Conservation (phyloP, 2,888 invertebrate genomes). For the Hirtodrosophila histrioides region DNA sequence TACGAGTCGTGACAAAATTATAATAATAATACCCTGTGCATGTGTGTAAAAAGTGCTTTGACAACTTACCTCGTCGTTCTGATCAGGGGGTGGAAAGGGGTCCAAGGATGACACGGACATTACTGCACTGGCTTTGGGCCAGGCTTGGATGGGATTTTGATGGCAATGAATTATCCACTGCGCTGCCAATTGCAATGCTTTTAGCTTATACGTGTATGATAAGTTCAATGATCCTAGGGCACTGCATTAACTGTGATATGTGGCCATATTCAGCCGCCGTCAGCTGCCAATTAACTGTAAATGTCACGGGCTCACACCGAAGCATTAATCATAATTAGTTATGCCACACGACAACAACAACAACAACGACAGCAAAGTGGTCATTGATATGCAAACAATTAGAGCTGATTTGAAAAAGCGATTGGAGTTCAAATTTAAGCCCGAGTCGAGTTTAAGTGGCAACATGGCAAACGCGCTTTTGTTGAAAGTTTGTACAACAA, state of each 20-base stretch:
- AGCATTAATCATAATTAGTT: constrained; percentile 80
- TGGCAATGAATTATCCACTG: constrained; percentile 34
- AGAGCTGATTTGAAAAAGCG: constrained; percentile 70
- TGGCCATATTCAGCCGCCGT: constrained; percentile 14
- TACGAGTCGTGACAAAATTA: no score
- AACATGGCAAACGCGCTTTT: constrained; percentile 51
- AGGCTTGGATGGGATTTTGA: constrained; percentile 12
- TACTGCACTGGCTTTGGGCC: constrained; percentile 14
- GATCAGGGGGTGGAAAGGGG: no score
- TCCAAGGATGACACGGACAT: no score
- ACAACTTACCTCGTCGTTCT: no score
- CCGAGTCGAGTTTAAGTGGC: constrained; percentile 54
- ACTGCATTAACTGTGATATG: constrained; percentile 36
- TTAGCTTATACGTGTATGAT: constrained; percentile 13
- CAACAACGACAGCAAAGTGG: constrained; percentile 31
- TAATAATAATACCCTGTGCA: no score
- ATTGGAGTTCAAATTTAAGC: constrained; percentile 46
- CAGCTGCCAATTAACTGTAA: constrained; percentile 71
- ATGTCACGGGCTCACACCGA: constrained; percentile 67
- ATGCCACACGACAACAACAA: constrained; percentile 70
- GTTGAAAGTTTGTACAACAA: constrained; percentile 75
- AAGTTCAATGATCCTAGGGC: constrained; percentile 65
- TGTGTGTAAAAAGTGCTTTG: no score
- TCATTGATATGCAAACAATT: constrained; percentile 78
- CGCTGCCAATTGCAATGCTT: constrained; percentile 29